These are phyloP conservation scores for Schizothorax lantsangensis DNA, from an alignment of 2,797 vertebrate species.

Conservation along the genomic window DNA sequence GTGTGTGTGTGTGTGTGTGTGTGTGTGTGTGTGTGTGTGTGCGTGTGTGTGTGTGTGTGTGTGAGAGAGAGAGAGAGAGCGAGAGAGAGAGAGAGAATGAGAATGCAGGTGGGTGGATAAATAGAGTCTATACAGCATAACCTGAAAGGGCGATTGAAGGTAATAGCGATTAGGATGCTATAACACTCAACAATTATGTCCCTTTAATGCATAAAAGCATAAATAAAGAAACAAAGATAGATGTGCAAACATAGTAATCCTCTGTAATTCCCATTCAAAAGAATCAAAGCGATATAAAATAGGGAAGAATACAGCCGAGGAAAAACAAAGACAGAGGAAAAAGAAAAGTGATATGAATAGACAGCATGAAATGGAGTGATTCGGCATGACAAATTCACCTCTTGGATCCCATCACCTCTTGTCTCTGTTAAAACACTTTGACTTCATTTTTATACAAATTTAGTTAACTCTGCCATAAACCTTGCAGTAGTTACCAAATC, in stretches of 20 bases:
- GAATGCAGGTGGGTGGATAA: constrained; percentile 23
- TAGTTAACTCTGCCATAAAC: neutral
- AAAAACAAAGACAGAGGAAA: constrained; percentile 34
- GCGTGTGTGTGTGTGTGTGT: no score
- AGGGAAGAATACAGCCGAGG: constrained; percentile 16
- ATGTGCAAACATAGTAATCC: constrained; percentile 2
- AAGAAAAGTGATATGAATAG: constrained; percentile 38
- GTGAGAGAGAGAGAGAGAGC: neutral
- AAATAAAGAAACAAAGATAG: constrained; percentile 12
- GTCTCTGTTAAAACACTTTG: constrained; percentile 6
- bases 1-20: neutral
- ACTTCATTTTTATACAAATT: constrained; percentile 1
- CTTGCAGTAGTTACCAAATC: neutral
- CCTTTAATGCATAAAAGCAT: constrained; percentile 37
- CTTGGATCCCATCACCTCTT: constrained; percentile 11
- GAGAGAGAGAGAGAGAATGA: neutral
- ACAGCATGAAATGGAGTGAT: constrained; percentile 52
- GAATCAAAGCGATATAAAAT: constrained; percentile 38
- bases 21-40: neutral
- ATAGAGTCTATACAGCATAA: constrained; percentile 6
- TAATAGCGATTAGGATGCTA: constrained; percentile 39
- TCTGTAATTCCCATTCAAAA: neutral
- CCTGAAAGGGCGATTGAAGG: constrained; percentile 37
- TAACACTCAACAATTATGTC: constrained; percentile 40
- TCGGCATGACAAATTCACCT: constrained; percentile 35